A percentile compares a stretch with the other conserved stretches of the same genome.
These are phyloP conservation scores for Luffia ferchaultella DNA, from an alignment of 2,888 invertebrate genomes.

Conservation along the genomic window DNA sequence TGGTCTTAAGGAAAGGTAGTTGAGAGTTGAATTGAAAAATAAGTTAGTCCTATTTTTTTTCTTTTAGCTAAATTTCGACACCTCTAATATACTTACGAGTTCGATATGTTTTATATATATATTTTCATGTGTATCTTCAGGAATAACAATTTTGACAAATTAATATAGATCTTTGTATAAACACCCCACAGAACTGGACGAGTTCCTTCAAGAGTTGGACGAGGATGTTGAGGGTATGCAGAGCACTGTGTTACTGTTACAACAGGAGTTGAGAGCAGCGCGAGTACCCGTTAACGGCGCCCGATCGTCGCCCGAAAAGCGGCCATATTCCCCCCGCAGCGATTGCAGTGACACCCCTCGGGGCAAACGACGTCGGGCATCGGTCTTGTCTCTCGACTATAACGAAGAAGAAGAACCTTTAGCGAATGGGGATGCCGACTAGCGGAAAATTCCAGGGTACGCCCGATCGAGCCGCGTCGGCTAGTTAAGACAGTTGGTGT, in stretches of 20 bases:
- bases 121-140: too few species aligned
- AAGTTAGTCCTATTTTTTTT: too few species aligned
- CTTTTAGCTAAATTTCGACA: too few species aligned
- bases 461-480: background rate
- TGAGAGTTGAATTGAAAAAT: too few species aligned
- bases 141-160: too few species aligned
- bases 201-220: slow-evolving; percentile 93
- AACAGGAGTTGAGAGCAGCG: slow-evolving; percentile 89
- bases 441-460: slow-evolving; percentile 23
- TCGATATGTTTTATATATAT: too few species aligned
- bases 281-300: slow-evolving; percentile 52
- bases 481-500: background rate
- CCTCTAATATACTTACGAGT: too few species aligned
- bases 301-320: slow-evolving; percentile 42
- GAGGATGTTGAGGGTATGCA: slow-evolving; percentile 99
- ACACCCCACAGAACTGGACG: slow-evolving; percentile 82
- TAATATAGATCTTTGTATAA: background rate
- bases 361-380: slow-evolving; percentile 75
- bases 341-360: slow-evolving; percentile 50
- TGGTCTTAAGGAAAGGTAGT: too few species aligned
- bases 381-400: slow-evolving; percentile 76
- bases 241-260: slow-evolving; percentile 93
- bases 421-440: slow-evolving; percentile 72
- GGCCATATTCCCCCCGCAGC: slow-evolving; percentile 42
- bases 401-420: slow-evolving; percentile 77